Percentiles rank a stretch among this genome's conserved stretches.
Conservation (phyloP, 2,113 vertebrate genomes). For the Zapornia atra region DNA sequence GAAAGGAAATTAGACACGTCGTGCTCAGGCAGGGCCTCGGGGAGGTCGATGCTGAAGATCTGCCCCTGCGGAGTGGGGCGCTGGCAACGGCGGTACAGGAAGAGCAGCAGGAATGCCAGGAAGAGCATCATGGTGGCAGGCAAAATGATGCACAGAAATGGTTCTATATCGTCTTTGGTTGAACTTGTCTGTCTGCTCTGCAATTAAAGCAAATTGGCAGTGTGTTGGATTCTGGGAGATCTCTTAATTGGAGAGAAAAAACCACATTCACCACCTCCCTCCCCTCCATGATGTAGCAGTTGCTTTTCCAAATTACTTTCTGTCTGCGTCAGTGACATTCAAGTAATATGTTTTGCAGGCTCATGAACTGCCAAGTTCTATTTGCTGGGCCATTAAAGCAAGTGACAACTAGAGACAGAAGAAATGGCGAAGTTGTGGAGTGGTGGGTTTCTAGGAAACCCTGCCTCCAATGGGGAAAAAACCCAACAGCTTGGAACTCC, state of each 20-base stretch:
- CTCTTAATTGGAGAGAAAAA: neutral
- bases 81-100: conserved; percentile 78
- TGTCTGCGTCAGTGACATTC: neutral
- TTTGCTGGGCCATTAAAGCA: neutral
- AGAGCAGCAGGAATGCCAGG: conserved; percentile 80
- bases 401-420: neutral
- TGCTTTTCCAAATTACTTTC: neutral
- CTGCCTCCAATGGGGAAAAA: neutral
- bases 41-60: conserved; percentile 82
- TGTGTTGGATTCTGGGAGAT: neutral
- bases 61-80: conserved; percentile 67
- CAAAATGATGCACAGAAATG: conserved; percentile 84
- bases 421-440: neutral
- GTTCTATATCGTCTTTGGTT: conserved; percentile 74
- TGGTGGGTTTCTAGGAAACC: neutral
- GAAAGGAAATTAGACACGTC: conserved; percentile 62
- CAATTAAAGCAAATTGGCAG: neutral
- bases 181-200: conserved; percentile 80
- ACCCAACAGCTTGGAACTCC: neutral
- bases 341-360: neutral
- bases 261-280: neutral
- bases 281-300: too few relatives aligned
- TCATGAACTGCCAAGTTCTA: neutral
- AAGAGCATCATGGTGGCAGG: conserved; percentile 81
- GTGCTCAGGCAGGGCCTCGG: conserved; percentile 51